Percentiles rank a stretch among this genome's conserved stretches.
Evolutionary conservation across 1,140 invertebrate species (phyloP).

Genomic region (Neocloeon triangulifer): DNA sequence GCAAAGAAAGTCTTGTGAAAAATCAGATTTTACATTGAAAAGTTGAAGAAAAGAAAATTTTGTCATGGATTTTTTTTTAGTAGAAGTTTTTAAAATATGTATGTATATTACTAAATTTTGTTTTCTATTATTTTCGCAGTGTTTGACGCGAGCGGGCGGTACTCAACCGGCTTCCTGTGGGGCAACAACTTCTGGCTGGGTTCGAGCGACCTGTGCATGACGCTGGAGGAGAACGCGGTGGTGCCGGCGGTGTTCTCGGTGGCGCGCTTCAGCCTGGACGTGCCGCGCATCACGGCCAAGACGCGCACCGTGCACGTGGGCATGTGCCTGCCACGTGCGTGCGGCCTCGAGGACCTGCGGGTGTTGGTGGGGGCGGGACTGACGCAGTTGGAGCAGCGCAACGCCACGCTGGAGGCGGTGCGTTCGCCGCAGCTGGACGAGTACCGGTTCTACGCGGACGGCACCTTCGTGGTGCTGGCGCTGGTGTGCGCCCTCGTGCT

Average conservation of each 20-base stretch:
- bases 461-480: conserved; percentile 19
- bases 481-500: too few species aligned
- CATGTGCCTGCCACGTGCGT: conserved; percentile 45
- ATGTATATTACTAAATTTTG: too few species aligned
- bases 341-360: conserved; percentile 31
- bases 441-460: conserved; percentile 18
- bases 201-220: conserved; percentile 35
- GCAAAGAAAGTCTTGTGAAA: too few species aligned
- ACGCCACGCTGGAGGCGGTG: too few species aligned
- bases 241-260: background rate
- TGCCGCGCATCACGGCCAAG: conserved; percentile 19
- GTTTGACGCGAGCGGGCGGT: conserved; percentile 58
- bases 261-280: background rate
- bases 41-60: too few species aligned
- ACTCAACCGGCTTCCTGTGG: conserved; percentile 52
- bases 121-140: conserved; percentile 44
- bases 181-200: conserved; percentile 67
- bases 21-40: too few species aligned
- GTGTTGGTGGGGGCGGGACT: conserved; percentile 22
- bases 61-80: too few species aligned
- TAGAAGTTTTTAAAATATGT: too few species aligned
- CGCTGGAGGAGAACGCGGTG: conserved; percentile 15
- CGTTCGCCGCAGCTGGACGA: background rate
- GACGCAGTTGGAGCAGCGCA: background rate
- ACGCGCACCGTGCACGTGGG: conserved; percentile 38